A percentile compares a stretch with the other conserved stretches of the same genome.
Conservation (phyloP, 2,113 vertebrate genomes). For the Panthera tigris region DNA sequence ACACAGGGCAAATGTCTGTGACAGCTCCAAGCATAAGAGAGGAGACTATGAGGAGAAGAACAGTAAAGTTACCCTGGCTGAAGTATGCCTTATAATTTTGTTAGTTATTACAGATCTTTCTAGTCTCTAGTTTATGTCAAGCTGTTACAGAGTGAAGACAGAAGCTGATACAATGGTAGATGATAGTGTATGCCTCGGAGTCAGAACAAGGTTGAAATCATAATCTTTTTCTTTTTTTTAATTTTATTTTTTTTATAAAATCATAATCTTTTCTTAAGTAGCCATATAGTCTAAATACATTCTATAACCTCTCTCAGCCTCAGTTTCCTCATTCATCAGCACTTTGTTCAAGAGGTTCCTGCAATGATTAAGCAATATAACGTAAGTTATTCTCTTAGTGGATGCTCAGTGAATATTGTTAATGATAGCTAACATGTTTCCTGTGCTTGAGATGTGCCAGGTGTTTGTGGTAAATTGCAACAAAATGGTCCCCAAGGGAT, state of each 20-base stretch:
- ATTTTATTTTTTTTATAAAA: neutral
- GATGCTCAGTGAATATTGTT: neutral
- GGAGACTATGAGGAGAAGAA: neutral
- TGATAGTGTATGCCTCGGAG: neutral
- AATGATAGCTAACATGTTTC: neutral
- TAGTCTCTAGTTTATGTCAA: neutral
- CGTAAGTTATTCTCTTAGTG: neutral
- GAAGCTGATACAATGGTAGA: accelerated
- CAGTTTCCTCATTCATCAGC: neutral
- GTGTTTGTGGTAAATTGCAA: neutral
- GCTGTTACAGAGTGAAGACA: neutral
- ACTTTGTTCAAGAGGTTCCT: neutral
- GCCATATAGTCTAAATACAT: neutral
- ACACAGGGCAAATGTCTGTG: neutral
- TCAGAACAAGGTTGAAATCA: neutral
- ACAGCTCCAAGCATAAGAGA: neutral
- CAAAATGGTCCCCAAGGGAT: neutral
- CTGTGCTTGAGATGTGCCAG: neutral
- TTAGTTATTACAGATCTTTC: neutral
- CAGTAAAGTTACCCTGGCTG: neutral
- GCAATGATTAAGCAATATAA: neutral
- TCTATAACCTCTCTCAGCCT: neutral
- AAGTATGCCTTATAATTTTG: neutral
- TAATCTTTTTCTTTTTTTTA: neutral
- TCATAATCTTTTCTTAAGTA: neutral